phyloP scores from a whole-genome alignment of 2,113 vertebrate species.

The Seriola aureovittata region DNA sequence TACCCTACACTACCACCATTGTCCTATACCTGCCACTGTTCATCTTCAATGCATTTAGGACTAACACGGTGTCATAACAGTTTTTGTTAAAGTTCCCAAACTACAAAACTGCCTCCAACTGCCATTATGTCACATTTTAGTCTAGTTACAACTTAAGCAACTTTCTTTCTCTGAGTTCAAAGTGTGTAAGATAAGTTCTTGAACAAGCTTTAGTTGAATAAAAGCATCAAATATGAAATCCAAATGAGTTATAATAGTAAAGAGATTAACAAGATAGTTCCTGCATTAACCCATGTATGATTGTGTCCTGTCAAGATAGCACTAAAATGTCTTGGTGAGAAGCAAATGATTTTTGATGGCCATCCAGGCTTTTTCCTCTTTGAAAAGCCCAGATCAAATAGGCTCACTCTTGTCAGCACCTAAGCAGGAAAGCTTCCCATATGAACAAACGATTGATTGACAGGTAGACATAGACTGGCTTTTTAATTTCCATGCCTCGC shows the following conservation, averaged over 20 bases:
- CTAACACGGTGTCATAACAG: neutral
- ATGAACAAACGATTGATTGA: constrained; percentile 89
- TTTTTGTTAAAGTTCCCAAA: neutral
- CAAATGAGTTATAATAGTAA: constrained; percentile 62
- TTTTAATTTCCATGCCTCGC: constrained; percentile 89
- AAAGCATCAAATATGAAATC: constrained; percentile 58
- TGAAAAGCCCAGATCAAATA: constrained; percentile 89
- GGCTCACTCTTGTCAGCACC: constrained; percentile 87
- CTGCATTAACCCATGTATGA: constrained; percentile 76
- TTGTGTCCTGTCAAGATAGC: constrained; percentile 80
- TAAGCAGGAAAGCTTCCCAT: constrained; percentile 83
- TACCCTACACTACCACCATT: too few species aligned
- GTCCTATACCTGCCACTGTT: neutral
- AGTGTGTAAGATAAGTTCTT: constrained; percentile 32
- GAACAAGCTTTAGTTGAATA: constrained; percentile 61
- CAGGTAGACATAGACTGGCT: constrained; percentile 81
- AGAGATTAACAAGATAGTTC: constrained; percentile 76
- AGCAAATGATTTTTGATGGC: constrained; percentile 87
- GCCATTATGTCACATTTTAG: neutral
- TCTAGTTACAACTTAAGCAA: neutral
- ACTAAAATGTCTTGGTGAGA: constrained; percentile 79
- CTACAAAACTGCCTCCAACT: neutral
- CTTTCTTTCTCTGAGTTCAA: constrained; percentile 15
- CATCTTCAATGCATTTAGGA: neutral
- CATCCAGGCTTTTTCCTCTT: constrained; percentile 76